Evolutionary conservation across 2,113 vertebrate species (phyloP), one percentile per base, ranked within the genome.

Genomic region (Petroica traversi): DNA sequence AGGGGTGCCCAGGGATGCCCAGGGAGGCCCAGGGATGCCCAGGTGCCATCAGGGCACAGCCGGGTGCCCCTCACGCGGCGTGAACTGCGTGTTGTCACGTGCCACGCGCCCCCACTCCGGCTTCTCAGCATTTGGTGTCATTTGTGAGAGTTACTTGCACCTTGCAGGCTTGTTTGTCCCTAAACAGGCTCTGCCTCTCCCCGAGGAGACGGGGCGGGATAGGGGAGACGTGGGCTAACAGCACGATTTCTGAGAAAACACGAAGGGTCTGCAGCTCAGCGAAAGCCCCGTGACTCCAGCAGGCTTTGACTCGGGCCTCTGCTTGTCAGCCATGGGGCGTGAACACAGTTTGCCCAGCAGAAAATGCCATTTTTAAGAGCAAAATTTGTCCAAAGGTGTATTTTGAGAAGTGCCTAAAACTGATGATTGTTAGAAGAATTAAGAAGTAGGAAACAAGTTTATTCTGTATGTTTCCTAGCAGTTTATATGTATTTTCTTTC

Each of bases 91-190:
- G 74, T 97, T 77, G 66, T 55, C 41, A 24, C 45, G 68, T 79
- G 91, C 88, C 96, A 85, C 54, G 7, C 92, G 88, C 88, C 69
- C 72, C 3, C 34, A 3, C 92, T 48, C 63, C 4, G 68, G 69
- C 79, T 85, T 57, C 59, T 51, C 82, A 54, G 78, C 15, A 9
- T 6, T n/a, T n/a, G n/a, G n/a, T 94, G 94, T 79, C 90, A 76
- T 93, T 94, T 88, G 7, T 91, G 92, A 63, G 88, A 95, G 79
- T 71, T 64, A 89, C 92, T 94, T 82, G 34, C 85, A 93, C 79
- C 93, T 93, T 79, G 87, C 29, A 79, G 54, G 41, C 57, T 93
- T 66, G 79, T 85, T 95, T 92, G 79, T 67, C 89, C 96, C 93
- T 90, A 89, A 59, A 95, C 72, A 93, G 74, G 87, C 46, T 77